These are phyloP conservation scores for Cygnus buccinator DNA, from an alignment of 2,113 vertebrate genomes.

Conservation along the genomic window DNA sequence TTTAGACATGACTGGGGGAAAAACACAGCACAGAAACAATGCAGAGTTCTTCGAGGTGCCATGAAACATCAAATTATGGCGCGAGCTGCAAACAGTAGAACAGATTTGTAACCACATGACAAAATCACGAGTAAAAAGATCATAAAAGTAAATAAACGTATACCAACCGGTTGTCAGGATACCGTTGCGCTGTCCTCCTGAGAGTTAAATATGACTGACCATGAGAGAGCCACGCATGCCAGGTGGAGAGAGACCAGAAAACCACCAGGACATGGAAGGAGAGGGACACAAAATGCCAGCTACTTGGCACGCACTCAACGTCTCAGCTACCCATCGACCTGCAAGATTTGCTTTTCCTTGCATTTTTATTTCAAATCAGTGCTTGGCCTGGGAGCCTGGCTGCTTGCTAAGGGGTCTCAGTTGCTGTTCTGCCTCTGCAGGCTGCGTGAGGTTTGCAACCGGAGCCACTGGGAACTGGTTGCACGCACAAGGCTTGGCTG, in stretches of 20 bases:
- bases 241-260: not conserved
- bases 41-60: not conserved
- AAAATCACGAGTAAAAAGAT: not conserved
- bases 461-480: not conserved
- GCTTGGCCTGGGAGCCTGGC: not conserved
- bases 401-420: not conserved
- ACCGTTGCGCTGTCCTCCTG: constrained; percentile 40
- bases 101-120: constrained; percentile 4
- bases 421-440: not conserved
- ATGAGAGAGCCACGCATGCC: constrained; percentile 41
- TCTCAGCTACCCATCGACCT: fast-evolving
- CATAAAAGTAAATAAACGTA: not conserved
- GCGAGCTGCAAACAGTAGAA: constrained; percentile 28
- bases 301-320: not conserved
- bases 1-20: not conserved
- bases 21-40: not conserved
- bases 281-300: not conserved
- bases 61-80: not conserved
- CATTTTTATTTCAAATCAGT: not conserved
- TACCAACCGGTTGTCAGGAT: constrained; percentile 75
- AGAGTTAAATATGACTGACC: constrained; percentile 76
- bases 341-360: not conserved
- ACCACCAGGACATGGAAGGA: constrained; percentile 67
- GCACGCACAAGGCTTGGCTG: not conserved
- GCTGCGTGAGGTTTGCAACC: not conserved